Percentiles rank a stretch among this genome's conserved stretches.
phyloP scores from a whole-genome alignment of 2,888 invertebrate species.

The Pollenia labialis region DNA sequence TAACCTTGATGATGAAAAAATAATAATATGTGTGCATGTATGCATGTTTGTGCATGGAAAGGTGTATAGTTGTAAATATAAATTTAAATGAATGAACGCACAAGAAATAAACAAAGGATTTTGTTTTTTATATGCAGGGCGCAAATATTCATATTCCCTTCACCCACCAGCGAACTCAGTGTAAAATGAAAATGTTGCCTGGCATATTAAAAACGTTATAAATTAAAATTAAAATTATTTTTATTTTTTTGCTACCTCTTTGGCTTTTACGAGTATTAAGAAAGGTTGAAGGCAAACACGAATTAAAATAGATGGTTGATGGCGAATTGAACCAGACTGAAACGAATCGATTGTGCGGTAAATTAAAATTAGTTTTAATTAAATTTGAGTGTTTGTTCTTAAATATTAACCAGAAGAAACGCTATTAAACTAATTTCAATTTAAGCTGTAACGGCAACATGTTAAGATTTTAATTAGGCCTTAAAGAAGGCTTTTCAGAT shows the following conservation, averaged over 20 bases:
- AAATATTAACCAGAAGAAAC: too few relatives aligned
- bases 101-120: constrained; percentile 46
- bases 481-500: neutral
- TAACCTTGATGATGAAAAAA: constrained; percentile 64
- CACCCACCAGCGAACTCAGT: constrained; percentile 15
- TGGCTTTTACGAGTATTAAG: constrained; percentile 37
- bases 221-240: constrained; percentile 56
- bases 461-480: neutral
- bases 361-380: too few relatives aligned
- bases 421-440: too few relatives aligned
- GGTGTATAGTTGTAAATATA: constrained; percentile 35
- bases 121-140: neutral
- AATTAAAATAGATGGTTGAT: neutral
- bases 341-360: neutral
- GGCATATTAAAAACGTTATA: constrained; percentile 40
- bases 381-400: too few relatives aligned
- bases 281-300: neutral
- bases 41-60: constrained; percentile 9
- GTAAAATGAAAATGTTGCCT: constrained; percentile 22
- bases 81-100: constrained; percentile 44
- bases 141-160: neutral
- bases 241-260: neutral
- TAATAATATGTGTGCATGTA: constrained; percentile 12
- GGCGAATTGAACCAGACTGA: neutral
- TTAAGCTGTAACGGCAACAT: too few relatives aligned